Percentiles rank a stretch among this genome's conserved stretches.
Evolutionary conservation across 2,797 vertebrate genomes (phyloP).

Genomic region (Aphelocoma californica): DNA sequence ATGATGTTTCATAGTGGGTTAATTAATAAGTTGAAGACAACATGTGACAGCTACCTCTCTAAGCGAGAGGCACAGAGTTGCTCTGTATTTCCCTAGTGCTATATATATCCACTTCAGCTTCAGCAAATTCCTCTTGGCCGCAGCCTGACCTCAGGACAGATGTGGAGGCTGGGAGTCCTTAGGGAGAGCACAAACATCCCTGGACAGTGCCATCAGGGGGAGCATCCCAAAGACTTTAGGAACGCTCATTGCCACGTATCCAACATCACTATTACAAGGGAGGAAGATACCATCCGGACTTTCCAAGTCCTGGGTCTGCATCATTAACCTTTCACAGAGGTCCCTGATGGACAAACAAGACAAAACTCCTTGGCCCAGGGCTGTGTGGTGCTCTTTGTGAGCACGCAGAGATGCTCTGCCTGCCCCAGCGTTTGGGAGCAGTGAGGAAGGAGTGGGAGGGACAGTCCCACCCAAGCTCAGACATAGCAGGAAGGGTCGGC

Average conservation of each 20-base stretch:
- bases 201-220: too few relatives aligned
- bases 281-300: not conserved
- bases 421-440: not conserved
- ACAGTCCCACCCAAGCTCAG: not conserved
- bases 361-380: not conserved
- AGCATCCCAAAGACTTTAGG: not conserved
- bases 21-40: not conserved
- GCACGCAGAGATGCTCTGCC: not conserved
- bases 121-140: rapidly evolving
- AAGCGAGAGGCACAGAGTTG: not conserved
- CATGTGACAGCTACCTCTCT: not conserved
- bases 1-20: not conserved
- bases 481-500: rapidly evolving
- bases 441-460: not conserved
- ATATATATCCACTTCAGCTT: not conserved
- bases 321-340: not conserved
- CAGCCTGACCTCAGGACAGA: not conserved
- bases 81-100: not conserved
- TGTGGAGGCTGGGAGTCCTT: not conserved
- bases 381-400: not conserved
- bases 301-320: not conserved
- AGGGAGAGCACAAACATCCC: not conserved
- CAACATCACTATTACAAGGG: not conserved
- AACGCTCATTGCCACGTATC: not conserved
- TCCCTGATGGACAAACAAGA: not conserved